Evolutionary conservation across 2,113 vertebrate genomes (phyloP), one percentile per base, ranked within the genome.

Genomic region (Hirundichthys speculiger): DNA sequence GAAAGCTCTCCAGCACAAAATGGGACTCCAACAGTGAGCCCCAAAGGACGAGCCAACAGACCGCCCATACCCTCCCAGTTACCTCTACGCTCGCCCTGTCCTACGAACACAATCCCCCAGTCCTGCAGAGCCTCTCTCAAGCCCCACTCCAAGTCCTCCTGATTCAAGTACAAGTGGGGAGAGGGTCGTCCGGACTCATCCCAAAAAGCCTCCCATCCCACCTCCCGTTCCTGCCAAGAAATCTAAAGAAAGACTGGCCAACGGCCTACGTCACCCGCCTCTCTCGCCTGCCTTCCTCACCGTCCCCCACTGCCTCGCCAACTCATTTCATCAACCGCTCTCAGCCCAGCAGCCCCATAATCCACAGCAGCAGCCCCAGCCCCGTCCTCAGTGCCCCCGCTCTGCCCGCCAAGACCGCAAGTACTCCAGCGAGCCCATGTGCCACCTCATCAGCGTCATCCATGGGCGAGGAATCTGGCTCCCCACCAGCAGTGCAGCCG

Each of bases 171-270:
- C 34, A 3, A 71, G 64, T 2, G 69, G 61, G 34, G 86, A 87
- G 38, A 69, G 79, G 13, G 89, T 94, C 67, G 60, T 83, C 57
- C 92, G 90, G 88, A 91, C 86, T 18, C 94, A 93, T 58, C 81
- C 92, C 55, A 97, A 95, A 91, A 94, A 93, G 71, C 90, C 93
- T 15, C 91, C 95, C 2, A 95, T 98, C 65, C 98, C 98, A 0
- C 98, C 98, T 8, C 98, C 98, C 0, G 97, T 99, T 19, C 98
- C 98, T 15, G 95, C 93, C 64, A 99, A 99, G 89, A 99, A 96
- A 91, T 95, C 94, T 67, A 94, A 91, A 81, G 97, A 97, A 69
- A 94, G 95, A 60, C 92, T 98, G 27, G 89, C 93, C 52, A 99
- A 98, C 30, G 97, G 98, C 38, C 87, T 96, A 2, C 91, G 90